phyloP scores from a whole-genome alignment of 35 echinoderm and acorn worm genomes.

The Diadema setosum region DNA sequence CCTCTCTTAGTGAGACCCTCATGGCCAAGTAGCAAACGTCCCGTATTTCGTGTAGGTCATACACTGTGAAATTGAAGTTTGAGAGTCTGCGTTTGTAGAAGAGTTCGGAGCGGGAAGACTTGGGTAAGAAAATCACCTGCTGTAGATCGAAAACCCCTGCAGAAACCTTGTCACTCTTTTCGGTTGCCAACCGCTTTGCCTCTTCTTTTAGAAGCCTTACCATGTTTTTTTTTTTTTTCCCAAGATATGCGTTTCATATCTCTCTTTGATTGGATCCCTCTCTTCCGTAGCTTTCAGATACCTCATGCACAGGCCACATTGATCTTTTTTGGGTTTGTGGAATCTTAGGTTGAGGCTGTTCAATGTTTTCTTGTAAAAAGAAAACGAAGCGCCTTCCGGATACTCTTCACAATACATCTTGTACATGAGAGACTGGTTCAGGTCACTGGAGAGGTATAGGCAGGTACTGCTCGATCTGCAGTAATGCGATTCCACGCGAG shows the following conservation, averaged over 20 bases:
- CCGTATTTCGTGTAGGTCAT: not conserved
- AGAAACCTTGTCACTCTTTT: not conserved
- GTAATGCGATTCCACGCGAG: constrained; percentile 30
- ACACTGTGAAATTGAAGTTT: constrained; percentile 12
- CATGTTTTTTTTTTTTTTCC: not conserved
- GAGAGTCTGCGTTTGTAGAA: constrained; percentile 30
- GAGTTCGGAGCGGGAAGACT: not conserved
- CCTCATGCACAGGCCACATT: not conserved
- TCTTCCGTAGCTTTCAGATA: not conserved
- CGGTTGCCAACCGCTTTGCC: not conserved
- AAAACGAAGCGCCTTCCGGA: not conserved
- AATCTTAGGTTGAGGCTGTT: not conserved
- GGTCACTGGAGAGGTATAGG: constrained; percentile 9
- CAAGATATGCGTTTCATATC: not conserved
- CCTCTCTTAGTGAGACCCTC: constrained; percentile 36
- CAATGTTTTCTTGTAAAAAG: not conserved
- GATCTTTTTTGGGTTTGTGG: constrained; percentile 16
- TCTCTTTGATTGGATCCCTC: not conserved
- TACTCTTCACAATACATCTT: not conserved
- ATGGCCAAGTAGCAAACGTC: constrained; percentile 43
- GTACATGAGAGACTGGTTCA: constrained; percentile 1
- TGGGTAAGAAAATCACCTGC: constrained; percentile 28
- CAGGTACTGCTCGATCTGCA: constrained; percentile 3
- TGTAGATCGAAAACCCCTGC: constrained; percentile 28
- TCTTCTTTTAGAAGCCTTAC: constrained; percentile 4